phyloP scores from a whole-genome alignment of 2,888 invertebrate genomes.

The Cabera pusaria region DNA sequence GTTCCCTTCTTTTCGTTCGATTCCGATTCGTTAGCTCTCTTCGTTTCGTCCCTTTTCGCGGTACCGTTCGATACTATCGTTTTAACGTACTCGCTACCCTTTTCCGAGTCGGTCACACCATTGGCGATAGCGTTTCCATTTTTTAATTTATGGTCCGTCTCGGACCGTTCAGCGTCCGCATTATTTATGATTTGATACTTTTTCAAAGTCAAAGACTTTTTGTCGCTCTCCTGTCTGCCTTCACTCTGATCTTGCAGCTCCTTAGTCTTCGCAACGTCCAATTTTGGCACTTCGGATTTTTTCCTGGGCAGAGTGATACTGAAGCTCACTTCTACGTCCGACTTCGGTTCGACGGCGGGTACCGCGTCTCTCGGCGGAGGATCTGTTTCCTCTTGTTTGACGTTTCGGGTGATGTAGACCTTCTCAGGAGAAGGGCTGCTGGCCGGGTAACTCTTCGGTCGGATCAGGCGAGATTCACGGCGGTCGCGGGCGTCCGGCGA shows the following conservation, averaged over 20 bases:
- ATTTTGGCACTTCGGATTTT: conserved; percentile 44
- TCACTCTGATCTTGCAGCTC: conserved; percentile 37
- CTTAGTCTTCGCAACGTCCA: conserved; percentile 40
- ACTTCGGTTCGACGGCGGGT: conserved; percentile 45
- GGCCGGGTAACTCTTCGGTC: conserved; percentile 85
- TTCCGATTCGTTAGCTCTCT: conserved; percentile 52
- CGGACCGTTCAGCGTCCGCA: conserved; percentile 41
- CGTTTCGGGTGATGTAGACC: conserved; percentile 51
- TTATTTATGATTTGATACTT: conserved; percentile 61
- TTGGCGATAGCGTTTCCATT: conserved; percentile 48
- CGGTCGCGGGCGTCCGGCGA: conserved; percentile 49
- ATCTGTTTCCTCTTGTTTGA: conserved; percentile 50
- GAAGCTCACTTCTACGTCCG: conserved; percentile 74
- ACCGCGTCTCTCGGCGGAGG: conserved; percentile 40
- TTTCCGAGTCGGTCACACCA: conserved; percentile 46
- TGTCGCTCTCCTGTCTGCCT: conserved; percentile 35
- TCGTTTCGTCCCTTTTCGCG: conserved; percentile 50
- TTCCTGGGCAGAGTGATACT: conserved; percentile 72
- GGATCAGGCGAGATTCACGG: conserved; percentile 72
- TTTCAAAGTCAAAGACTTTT: conserved; percentile 52
- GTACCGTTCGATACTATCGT: conserved; percentile 37
- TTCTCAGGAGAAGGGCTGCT: conserved; percentile 73
- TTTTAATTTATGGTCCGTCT: conserved; percentile 45
- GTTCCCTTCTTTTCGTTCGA: conserved; percentile 65
- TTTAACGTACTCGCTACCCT: conserved; percentile 47